Percentiles rank a stretch among this genome's conserved stretches.
Evolutionary conservation across 2,797 vertebrate genomes (phyloP).

Genomic region (Hippoglossus hippoglossus): DNA sequence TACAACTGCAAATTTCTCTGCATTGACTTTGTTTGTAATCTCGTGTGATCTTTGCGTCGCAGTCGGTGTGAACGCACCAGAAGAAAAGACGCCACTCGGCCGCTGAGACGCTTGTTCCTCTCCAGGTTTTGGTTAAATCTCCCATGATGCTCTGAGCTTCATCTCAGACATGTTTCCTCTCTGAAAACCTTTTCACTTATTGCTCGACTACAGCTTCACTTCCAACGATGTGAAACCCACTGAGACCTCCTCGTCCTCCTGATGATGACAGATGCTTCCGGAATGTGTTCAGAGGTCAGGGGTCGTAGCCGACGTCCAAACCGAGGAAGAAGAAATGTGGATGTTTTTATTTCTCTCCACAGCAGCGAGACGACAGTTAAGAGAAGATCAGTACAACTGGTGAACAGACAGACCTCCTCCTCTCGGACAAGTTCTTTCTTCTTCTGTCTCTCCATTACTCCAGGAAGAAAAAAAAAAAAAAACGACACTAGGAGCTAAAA

Average conservation of each 20-base stretch:
- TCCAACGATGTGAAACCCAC: conserved; percentile 6
- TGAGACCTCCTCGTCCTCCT: conserved; percentile 25
- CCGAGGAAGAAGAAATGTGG: conserved; percentile 35
- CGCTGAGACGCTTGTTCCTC: no score
- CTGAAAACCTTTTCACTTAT: no score
- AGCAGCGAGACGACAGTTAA: conserved; percentile 16
- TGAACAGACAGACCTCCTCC: conserved; percentile 8
- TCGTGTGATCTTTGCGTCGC: no score
- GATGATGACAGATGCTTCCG: conserved; percentile 60
- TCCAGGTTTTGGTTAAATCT: background rate
- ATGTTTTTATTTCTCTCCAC: conserved; percentile 11
- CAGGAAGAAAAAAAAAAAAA: conserved; percentile 35
- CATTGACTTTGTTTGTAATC: no score
- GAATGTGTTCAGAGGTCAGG: conserved; percentile 77
- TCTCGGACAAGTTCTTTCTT: conserved; percentile 14
- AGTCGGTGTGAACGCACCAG: no score
- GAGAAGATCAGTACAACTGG: conserved; percentile 23
- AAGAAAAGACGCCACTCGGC: no score
- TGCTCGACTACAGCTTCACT: background rate
- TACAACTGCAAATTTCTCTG: no score
- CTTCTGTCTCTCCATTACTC: conserved; percentile 57
- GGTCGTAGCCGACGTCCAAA: conserved; percentile 45
- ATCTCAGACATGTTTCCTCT: background rate
- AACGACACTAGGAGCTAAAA: conserved; percentile 75
- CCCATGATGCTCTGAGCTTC: background rate